Percentiles rank a stretch among this genome's conserved stretches.
phyloP scores from a whole-genome alignment of 1,140 invertebrate genomes.

The Acromyrmex echinatior region DNA sequence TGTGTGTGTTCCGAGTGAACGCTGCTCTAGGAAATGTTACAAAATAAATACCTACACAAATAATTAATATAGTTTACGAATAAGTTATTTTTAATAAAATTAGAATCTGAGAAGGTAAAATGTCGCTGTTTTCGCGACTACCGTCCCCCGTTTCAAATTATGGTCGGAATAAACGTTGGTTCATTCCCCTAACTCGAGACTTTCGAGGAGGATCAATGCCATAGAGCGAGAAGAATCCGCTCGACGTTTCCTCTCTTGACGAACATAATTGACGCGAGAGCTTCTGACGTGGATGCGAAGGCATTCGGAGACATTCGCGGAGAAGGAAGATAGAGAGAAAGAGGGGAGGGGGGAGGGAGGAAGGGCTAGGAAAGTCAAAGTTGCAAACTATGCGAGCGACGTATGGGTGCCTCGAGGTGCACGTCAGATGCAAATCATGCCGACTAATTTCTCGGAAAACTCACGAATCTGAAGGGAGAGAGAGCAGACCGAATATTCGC shows the following conservation, averaged over 20 bases:
- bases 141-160: neutral
- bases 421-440: slow-evolving; percentile 86
- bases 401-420: slow-evolving; percentile 81
- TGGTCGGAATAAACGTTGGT: slow-evolving; percentile 28
- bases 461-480: slow-evolving; percentile 74
- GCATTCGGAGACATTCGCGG: slow-evolving; percentile 65
- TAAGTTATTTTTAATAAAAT: slow-evolving; percentile 9
- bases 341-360: slow-evolving; percentile 10
- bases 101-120: too few species aligned
- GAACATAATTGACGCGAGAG: slow-evolving; percentile 71
- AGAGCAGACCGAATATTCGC: slow-evolving; percentile 63
- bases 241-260: slow-evolving; percentile 61
- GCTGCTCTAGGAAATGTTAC: neutral
- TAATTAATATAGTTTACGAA: neutral
- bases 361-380: slow-evolving; percentile 71
- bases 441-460: slow-evolving; percentile 85
- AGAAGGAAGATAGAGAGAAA: slow-evolving; percentile 30
- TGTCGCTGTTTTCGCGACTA: neutral
- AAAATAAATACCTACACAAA: neutral
- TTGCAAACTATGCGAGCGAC: slow-evolving; percentile 83
- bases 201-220: slow-evolving; percentile 46
- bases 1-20: too few species aligned
- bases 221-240: slow-evolving; percentile 51
- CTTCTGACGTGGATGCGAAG: slow-evolving; percentile 32
- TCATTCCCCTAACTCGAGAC: slow-evolving; percentile 33